phyloP scores from a whole-genome alignment of 2,888 invertebrate species.

The Campopleginae sp. region DNA sequence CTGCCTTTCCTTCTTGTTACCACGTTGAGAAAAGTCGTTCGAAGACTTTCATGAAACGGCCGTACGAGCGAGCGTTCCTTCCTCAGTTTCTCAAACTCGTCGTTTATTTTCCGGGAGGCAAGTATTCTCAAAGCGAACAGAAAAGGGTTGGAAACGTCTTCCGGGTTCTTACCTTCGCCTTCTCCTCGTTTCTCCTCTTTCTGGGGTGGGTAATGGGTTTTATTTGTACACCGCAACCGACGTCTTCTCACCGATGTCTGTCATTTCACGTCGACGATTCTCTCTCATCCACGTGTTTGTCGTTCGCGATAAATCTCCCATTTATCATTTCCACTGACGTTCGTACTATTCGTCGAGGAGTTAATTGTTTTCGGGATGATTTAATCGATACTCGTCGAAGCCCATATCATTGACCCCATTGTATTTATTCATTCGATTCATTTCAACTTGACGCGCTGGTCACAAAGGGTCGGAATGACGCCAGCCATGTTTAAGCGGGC shows the following conservation, averaged over 20 bases:
- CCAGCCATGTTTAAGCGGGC: no score
- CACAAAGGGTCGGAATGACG: no score
- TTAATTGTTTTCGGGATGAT: neutral
- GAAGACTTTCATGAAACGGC: conserved; percentile 66
- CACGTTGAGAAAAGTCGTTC: conserved; percentile 75
- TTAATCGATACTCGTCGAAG: neutral
- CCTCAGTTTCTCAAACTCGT: conserved; percentile 18
- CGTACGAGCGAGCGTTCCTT: conserved; percentile 11
- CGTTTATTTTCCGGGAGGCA: conserved; percentile 54
- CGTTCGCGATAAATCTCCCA: conserved; percentile 25
- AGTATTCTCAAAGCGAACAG: conserved; percentile 35
- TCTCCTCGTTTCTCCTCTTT: conserved; percentile 45
- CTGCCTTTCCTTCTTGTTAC: conserved; percentile 64
- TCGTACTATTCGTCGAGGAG: neutral
- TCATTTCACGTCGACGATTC: conserved; percentile 67
- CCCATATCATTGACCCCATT: neutral
- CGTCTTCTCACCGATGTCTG: conserved; percentile 71
- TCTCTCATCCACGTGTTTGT: conserved; percentile 22
- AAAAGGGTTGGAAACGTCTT: conserved; percentile 68
- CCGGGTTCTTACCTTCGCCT: conserved; percentile 49
- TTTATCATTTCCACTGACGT: neutral
- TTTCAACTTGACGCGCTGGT: no score
- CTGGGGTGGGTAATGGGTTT: conserved; percentile 83
- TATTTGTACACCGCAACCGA: conserved; percentile 79
- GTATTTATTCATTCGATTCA: neutral